Evolutionary conservation across 1,140 invertebrate genomes (phyloP), one percentile per base, ranked within the genome.

Genomic region (Drosophila bipectinata): DNA sequence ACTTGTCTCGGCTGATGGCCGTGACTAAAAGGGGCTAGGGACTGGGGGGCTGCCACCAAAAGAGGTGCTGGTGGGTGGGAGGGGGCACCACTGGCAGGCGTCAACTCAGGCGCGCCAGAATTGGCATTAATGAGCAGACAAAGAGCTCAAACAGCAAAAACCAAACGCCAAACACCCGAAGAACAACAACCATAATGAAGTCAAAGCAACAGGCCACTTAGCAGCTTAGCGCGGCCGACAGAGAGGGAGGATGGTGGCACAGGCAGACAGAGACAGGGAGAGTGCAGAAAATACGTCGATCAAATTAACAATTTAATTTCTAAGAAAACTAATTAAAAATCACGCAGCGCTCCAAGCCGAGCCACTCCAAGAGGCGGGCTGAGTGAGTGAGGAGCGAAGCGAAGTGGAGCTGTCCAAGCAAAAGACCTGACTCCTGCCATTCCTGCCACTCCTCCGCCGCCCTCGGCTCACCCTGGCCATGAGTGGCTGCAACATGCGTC

Each of bases 251-350:
- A n/a, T 48, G 45, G 15, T 1, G 26, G 14, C 18, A 12, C 12
- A 15, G 26, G 14, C 12, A 15, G 26, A 12, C 12, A 21, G 32
- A 1, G 28, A 12, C 41, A 18, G 32, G n/a, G 47, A 10, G 5
- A 15, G 41, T 62, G 75, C 63, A 72, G 84, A 66, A 79, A 89
- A 77, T 83, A 79, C 84, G 84, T 89, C 84, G 85, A 89, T 89
- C 84, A 90, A 89, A 89, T 90, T 89, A 90, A 89, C 85, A 89
- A 90, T 89, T 90, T 89, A 90, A 89, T 89, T 89, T 89, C 85
- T 89, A 81, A 78, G 84, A 89, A 89, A 89, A 89, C 84, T 89
- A 90, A 89, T 89, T 89, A 89, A 89, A 88, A 89, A 89, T 90
- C 84, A 89, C 79, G 66, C 80, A 80, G 78, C 84, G 72, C 79